Conservation (phyloP, 2,888 invertebrate genomes). For the Phortica okadai region DNA sequence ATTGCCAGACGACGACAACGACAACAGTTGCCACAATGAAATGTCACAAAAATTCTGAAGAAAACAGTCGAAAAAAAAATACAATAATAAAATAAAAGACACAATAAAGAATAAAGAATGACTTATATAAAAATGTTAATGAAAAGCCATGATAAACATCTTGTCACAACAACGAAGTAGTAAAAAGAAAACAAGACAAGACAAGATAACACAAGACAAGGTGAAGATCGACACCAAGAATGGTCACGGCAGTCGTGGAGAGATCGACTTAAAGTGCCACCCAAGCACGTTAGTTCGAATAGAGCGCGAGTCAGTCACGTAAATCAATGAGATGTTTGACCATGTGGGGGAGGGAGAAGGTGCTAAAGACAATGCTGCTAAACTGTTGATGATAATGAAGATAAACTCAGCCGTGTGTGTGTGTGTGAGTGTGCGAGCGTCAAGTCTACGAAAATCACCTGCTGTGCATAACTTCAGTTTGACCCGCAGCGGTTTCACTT, state of each 20-base stretch:
- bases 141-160: conserved; percentile 66
- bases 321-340: too few relatives aligned
- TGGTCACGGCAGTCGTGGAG: conserved; percentile 51
- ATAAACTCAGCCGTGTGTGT: conserved; percentile 60
- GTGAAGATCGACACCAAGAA: conserved; percentile 29
- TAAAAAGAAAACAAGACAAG: conserved; percentile 65
- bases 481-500: conserved; percentile 44
- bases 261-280: conserved; percentile 17
- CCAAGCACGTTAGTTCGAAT: too few relatives aligned
- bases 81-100: conserved; percentile 38
- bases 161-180: conserved; percentile 55
- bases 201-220: conserved; percentile 57
- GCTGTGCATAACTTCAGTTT: conserved; percentile 46
- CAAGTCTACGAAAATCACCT: conserved; percentile 62
- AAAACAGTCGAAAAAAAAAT: conserved; percentile 47
- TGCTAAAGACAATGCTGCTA: not conserved
- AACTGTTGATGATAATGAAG: conserved; percentile 65
- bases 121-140: conserved; percentile 59
- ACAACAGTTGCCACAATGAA: conserved; percentile 58
- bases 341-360: conserved; percentile 10
- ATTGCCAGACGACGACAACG: conserved; percentile 26
- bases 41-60: conserved; percentile 48
- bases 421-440: conserved; percentile 45
- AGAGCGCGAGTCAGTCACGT: too few relatives aligned
- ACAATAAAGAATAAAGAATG: conserved; percentile 37